Percentiles rank a stretch among this genome's conserved stretches.
Conservation (phyloP, 2,797 vertebrate species). For the Xerus rutilus region DNA sequence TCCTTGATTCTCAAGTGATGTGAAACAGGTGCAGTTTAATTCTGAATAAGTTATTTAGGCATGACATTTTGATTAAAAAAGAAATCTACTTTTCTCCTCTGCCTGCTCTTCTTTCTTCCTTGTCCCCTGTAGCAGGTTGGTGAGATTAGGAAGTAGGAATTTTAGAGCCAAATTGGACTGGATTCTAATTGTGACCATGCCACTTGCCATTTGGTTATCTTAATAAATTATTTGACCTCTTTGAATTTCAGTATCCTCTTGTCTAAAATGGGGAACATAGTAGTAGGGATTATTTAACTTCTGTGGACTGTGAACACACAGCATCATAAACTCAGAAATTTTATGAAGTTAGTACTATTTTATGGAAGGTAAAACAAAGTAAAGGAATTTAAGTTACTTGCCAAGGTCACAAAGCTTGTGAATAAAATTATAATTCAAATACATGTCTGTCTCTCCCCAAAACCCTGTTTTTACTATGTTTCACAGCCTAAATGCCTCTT, state of each 20-base stretch:
- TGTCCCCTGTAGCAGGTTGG: background rate
- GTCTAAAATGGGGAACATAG: background rate
- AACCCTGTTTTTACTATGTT: background rate
- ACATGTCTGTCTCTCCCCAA: background rate
- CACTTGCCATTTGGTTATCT: background rate
- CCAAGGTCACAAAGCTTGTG: background rate
- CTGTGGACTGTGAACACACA: background rate
- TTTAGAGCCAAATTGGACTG: background rate
- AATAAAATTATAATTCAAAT: conserved; percentile 12
- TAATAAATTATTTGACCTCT: background rate
- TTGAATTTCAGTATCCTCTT: background rate
- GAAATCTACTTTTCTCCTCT: background rate
- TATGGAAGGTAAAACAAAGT: conserved; percentile 8
- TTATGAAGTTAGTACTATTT: background rate
- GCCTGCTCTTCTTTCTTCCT: background rate
- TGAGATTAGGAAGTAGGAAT: background rate
- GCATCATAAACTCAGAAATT: background rate
- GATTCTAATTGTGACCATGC: background rate
- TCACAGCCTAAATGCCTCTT: background rate
- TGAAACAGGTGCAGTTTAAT: conserved; percentile 37
- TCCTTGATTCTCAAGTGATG: conserved; percentile 5
- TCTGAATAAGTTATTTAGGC: background rate
- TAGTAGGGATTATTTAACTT: background rate
- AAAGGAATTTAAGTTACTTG: background rate
- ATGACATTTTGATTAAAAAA: conserved; percentile 33